Evolutionary conservation across 2,113 vertebrate genomes (phyloP).

Genomic region (Herpetotheres cachinnans): DNA sequence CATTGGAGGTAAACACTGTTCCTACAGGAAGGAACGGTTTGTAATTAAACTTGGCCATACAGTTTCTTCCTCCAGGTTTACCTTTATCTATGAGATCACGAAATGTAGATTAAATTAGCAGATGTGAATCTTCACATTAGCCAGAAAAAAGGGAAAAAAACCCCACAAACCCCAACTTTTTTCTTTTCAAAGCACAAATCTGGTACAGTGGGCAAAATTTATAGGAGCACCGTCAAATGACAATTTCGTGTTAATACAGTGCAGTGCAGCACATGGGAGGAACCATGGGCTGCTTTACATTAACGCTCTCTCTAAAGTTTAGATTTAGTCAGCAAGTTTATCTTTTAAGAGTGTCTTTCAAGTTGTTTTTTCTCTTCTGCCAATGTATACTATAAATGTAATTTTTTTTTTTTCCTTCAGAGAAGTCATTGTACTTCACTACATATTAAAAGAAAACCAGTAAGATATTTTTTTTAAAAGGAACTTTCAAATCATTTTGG

Average conservation of each 20-base stretch:
- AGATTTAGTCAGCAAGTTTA: not conserved
- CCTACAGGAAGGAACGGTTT: not conserved
- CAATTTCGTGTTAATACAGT: not conserved
- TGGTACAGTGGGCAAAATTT: not conserved
- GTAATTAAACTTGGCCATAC: not conserved
- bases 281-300: not conserved
- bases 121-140: not conserved
- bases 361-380: not conserved
- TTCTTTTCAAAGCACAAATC: not conserved
- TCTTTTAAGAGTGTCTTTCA: not conserved
- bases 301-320: not conserved
- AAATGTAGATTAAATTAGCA: not conserved
- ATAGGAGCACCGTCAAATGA: not conserved
- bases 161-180: not conserved
- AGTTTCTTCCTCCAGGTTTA: not conserved
- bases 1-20: not conserved
- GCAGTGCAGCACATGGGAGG: not conserved
- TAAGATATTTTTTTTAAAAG: not conserved
- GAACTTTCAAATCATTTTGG: not conserved
- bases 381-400: not conserved
- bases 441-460: not conserved
- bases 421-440: not conserved
- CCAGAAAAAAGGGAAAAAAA: not conserved
- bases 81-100: not conserved
- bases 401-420: not conserved